Conservation (phyloP, 30 jellyfish, hydroid and myxozoan species). For the Calvadosia cruxmelitensis region DNA sequence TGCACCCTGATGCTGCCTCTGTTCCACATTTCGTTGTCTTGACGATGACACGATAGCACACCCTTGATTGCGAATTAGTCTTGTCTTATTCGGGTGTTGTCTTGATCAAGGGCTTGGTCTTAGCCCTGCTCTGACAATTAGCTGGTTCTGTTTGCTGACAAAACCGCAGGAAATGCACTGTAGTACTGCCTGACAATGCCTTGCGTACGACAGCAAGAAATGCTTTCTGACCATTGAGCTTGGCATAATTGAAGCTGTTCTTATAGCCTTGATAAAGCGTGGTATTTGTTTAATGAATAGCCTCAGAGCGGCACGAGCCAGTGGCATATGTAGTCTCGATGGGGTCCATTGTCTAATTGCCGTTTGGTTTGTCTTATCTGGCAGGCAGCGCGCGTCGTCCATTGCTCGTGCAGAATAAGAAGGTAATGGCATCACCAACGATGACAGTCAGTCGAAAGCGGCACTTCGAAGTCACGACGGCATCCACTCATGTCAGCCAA, state of each 20-base stretch:
- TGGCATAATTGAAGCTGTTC: neutral
- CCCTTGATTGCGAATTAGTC: neutral
- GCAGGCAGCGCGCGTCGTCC: slow-evolving; percentile 1
- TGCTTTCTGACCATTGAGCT: no score
- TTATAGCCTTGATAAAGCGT: neutral
- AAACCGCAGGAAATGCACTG: neutral
- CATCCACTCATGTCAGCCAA: neutral
- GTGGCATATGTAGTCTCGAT: neutral
- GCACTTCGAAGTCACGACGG: neutral
- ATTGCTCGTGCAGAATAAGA: neutral
- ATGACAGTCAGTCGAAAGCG: neutral
- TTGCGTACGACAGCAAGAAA: neutral
- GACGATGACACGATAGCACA: neutral
- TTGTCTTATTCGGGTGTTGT: no score
- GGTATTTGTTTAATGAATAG: neutral
- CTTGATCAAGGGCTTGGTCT: no score
- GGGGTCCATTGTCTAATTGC: neutral
- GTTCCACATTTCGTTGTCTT: neutral
- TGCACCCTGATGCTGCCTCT: no score
- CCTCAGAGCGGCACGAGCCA: neutral
- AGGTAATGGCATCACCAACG: neutral
- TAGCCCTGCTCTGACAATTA: no score
- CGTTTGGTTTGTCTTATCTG: neutral
- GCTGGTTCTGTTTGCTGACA: no score
- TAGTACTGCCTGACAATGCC: neutral